These are phyloP conservation scores for Philypnodon macrostomus DNA, from an alignment of 2,797 vertebrate genomes.

Conservation along the genomic window DNA sequence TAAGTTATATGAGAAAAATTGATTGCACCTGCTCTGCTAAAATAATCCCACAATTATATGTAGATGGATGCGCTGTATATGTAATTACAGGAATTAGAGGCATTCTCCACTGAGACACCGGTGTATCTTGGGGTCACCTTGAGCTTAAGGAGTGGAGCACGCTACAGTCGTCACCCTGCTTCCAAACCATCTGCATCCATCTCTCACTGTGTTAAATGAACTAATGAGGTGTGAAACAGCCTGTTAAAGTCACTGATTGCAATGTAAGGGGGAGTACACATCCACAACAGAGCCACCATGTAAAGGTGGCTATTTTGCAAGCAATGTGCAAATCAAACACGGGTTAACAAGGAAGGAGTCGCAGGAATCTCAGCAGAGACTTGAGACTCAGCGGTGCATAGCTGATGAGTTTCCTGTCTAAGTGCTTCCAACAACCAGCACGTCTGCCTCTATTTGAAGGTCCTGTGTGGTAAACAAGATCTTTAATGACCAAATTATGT, in stretches of 20 bases:
- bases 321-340: conserved; percentile 64
- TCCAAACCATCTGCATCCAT: conserved; percentile 41
- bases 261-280: conserved; percentile 19
- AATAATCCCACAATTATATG: neutral
- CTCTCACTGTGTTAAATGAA: conserved; percentile 53
- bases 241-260: conserved; percentile 58
- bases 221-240: conserved; percentile 62
- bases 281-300: conserved; percentile 39
- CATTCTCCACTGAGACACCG: neutral
- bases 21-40: neutral
- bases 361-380: conserved; percentile 52
- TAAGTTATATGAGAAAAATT: neutral
- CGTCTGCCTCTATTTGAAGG: conserved; percentile 62
- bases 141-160: conserved; percentile 2
- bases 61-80: neutral
- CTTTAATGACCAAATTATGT: no score
- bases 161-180: conserved; percentile 4
- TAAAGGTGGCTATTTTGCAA: conserved; percentile 43
- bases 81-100: conserved; percentile 1
- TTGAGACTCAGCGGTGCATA: conserved; percentile 52
- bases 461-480: no score
- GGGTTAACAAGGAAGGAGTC: conserved; percentile 54
- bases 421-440: conserved; percentile 59
- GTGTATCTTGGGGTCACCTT: conserved; percentile 21
- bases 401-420: conserved; percentile 63